Conservation (phyloP, 1,140 invertebrate genomes). For the Cecropterus lyciades region DNA sequence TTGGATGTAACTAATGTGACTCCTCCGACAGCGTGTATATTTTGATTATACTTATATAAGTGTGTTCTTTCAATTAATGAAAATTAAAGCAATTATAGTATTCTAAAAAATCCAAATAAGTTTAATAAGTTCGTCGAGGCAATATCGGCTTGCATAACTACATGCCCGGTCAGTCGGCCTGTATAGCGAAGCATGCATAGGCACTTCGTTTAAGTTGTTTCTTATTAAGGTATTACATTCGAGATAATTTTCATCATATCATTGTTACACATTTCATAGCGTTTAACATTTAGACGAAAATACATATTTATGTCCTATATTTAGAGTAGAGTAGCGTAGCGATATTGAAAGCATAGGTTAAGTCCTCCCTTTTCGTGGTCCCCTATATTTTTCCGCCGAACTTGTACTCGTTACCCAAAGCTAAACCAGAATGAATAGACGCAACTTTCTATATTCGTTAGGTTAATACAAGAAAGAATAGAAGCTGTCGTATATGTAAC, state of each 20-base stretch:
- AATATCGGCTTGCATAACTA: constrained; percentile 29
- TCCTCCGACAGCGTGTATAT: constrained; percentile 23
- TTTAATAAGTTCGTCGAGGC: neutral
- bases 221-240: constrained; percentile 50
- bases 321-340: constrained; percentile 36
- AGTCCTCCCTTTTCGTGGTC: constrained; percentile 23
- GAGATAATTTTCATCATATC: constrained; percentile 75
- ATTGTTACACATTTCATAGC: constrained; percentile 61
- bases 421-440: constrained; percentile 31
- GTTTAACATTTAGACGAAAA: constrained; percentile 48
- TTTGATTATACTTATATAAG: constrained; percentile 6
- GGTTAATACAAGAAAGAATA: constrained; percentile 14
- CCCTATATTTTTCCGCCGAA: constrained; percentile 17
- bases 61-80: neutral
- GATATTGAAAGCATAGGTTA: constrained; percentile 35
- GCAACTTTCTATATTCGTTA: constrained; percentile 28
- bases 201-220: constrained; percentile 27
- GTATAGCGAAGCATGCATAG: neutral
- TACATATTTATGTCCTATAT: constrained; percentile 43
- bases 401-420: constrained; percentile 7
- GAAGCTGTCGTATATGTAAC: constrained; percentile 20
- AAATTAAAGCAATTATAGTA: neutral
- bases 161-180: constrained; percentile 21
- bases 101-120: neutral
- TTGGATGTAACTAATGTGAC: constrained; percentile 10